Evolutionary conservation across 2,888 invertebrate genomes (phyloP).

Genomic region (Thyatira batis): DNA sequence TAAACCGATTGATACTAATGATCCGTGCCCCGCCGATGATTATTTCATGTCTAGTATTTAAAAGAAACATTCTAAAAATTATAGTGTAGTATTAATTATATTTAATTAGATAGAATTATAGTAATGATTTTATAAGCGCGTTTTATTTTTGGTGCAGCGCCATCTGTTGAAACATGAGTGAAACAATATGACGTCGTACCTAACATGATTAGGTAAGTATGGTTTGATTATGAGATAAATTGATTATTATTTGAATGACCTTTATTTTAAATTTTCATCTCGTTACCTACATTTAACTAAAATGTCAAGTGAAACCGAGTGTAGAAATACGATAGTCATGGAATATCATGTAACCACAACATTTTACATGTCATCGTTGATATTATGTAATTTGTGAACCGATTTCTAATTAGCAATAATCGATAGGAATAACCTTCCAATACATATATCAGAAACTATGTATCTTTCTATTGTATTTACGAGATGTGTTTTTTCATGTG

Average conservation of each 20-base stretch:
- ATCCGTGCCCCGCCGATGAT: conserved; percentile 70
- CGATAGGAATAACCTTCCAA: not conserved
- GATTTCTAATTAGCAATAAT: not conserved
- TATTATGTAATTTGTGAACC: not conserved
- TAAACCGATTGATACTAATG: conserved; percentile 61
- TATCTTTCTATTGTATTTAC: no score
- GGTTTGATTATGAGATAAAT: no score
- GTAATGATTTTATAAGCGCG: not conserved
- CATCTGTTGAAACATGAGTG: not conserved
- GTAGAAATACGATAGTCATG: not conserved
- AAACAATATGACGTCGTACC: not conserved
- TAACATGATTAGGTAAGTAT: no score
- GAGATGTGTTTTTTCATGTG: no score
- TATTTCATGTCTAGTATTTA: conserved; percentile 73
- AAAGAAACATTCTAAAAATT: not conserved
- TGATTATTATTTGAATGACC: not conserved
- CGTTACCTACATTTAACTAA: not conserved
- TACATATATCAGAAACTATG: no score
- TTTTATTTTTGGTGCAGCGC: not conserved
- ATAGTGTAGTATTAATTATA: not conserved
- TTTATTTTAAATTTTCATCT: not conserved
- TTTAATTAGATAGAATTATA: not conserved
- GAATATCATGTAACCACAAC: not conserved
- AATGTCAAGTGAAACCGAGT: not conserved
- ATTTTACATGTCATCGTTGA: not conserved